phyloP scores from a whole-genome alignment of 2,113 vertebrate species.

The Ornithorhynchus anatinus region DNA sequence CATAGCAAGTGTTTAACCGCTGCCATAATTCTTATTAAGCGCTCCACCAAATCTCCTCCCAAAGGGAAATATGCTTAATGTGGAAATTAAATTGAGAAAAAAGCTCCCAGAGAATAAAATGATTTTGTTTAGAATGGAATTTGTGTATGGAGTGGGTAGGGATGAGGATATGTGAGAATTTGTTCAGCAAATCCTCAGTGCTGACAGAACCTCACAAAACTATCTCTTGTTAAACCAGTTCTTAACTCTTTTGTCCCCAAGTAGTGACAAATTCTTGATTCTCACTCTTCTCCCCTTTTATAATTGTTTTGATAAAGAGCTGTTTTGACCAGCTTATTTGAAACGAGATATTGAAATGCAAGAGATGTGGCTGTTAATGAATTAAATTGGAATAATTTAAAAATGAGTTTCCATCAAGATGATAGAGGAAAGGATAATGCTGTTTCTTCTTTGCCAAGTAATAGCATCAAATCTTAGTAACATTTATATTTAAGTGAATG shows the following conservation, averaged over 20 bases:
- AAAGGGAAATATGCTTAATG: background rate
- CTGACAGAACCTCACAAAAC: background rate
- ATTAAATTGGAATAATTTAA: background rate
- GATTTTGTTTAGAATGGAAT: too few species aligned
- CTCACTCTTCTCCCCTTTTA: too few species aligned
- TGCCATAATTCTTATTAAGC: too few species aligned
- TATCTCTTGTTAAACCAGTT: background rate
- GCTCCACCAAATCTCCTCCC: background rate
- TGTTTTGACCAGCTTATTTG: constrained; percentile 1
- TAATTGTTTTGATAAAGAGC: background rate
- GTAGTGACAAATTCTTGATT: background rate
- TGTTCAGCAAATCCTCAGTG: too few species aligned
- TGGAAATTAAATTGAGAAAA: constrained; percentile 3
- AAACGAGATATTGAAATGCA: constrained; percentile 22
- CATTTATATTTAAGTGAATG: too few species aligned
- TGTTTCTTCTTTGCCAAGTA: too few species aligned
- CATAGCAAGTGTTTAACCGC: too few species aligned
- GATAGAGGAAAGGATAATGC: too few species aligned
- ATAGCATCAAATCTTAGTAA: too few species aligned
- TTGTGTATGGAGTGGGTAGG: too few species aligned
- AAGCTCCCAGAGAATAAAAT: too few species aligned
- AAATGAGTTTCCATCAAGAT: constrained; percentile 10
- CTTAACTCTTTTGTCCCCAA: background rate
- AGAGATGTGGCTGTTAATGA: constrained; percentile 15
- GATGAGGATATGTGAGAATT: too few species aligned